phyloP scores from a whole-genome alignment of 2,113 vertebrate species.

The Jaculus jaculus region DNA sequence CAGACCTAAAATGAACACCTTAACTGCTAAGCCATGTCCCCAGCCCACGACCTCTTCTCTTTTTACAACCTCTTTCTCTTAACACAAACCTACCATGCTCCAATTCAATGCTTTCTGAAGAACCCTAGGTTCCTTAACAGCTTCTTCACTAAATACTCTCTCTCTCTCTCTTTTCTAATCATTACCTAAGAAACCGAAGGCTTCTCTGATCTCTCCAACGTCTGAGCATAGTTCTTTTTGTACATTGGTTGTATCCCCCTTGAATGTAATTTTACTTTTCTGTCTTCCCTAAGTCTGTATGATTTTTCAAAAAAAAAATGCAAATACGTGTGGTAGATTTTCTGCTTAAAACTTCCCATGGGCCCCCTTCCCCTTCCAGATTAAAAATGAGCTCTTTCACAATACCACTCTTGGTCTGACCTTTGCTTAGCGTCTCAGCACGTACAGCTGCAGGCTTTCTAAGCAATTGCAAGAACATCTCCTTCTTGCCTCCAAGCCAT shows the following conservation, averaged over 20 bases:
- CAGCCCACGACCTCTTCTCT: too few relatives aligned
- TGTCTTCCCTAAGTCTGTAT: background rate
- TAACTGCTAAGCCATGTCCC: too few relatives aligned
- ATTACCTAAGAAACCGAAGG: background rate
- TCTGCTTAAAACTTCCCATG: background rate
- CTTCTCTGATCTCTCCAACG: background rate
- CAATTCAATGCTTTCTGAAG: background rate
- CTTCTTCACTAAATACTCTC: slow-evolving; percentile 4
- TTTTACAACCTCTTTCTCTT: background rate
- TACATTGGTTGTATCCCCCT: background rate
- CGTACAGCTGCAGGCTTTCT: background rate
- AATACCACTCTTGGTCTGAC: background rate
- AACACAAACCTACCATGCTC: background rate
- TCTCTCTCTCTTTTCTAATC: background rate
- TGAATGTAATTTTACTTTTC: background rate
- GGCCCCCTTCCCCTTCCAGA: background rate
- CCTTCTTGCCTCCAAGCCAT: slow-evolving; percentile 16
- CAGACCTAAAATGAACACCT: too few relatives aligned
- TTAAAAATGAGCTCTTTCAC: background rate
- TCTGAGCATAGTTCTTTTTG: background rate
- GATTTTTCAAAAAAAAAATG: slow-evolving; percentile 51
- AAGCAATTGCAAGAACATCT: slow-evolving; percentile 19
- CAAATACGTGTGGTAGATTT: background rate
- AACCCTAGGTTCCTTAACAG: background rate
- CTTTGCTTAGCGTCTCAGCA: background rate